Conservation (phyloP, 1,140 invertebrate genomes). For the Macrobrachium rosenbergii region DNA sequence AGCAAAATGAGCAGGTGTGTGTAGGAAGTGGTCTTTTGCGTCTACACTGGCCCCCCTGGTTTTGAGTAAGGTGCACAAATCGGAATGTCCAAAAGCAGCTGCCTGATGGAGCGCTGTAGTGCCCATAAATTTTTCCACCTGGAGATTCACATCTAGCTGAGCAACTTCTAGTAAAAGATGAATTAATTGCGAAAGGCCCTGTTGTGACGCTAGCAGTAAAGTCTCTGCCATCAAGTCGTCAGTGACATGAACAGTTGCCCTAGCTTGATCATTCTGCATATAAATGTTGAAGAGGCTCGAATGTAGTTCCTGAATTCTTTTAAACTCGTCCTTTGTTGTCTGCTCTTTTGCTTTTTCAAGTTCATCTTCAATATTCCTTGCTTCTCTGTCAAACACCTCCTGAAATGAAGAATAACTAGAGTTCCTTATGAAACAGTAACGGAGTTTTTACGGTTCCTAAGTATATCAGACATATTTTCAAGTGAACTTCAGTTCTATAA, state of each 20-base stretch:
- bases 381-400: slow-evolving; percentile 18
- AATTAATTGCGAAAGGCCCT: slow-evolving; percentile 26
- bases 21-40: slow-evolving; percentile 3
- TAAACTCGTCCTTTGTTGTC: neutral
- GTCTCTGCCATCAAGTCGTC: neutral
- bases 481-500: neutral
- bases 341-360: slow-evolving; percentile 33
- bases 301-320: neutral
- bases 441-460: too few species aligned
- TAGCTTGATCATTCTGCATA: neutral
- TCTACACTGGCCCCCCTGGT: slow-evolving; percentile 1
- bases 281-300: neutral
- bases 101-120: slow-evolving; percentile 45
- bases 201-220: slow-evolving; percentile 15
- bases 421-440: neutral
- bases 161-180: slow-evolving; percentile 11
- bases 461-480: neutral
- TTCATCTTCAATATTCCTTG: slow-evolving; percentile 23
- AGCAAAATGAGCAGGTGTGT: slow-evolving; percentile 43
- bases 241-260: neutral
- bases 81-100: slow-evolving; percentile 30
- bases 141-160: neutral
- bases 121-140: slow-evolving; percentile 11
- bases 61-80: slow-evolving; percentile 7
- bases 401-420: neutral